Conservation (phyloP, 2,113 vertebrate genomes). For the Oreochromis aureus region DNA sequence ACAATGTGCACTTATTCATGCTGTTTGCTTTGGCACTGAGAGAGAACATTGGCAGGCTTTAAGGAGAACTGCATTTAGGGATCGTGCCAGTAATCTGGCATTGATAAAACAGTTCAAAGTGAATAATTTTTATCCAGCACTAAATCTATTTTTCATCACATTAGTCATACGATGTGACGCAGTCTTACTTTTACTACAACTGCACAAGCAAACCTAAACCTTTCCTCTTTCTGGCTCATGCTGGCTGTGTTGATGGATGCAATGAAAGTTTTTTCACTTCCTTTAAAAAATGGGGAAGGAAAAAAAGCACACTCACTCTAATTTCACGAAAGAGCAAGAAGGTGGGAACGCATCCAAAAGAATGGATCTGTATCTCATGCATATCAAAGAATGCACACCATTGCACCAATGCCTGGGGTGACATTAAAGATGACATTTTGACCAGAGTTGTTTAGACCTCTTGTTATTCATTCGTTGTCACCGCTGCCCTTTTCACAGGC, state of each 20-base stretch:
- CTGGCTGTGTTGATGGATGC: background rate
- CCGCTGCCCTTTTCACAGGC: constrained; percentile 41
- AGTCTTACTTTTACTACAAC: background rate
- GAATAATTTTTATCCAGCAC: background rate
- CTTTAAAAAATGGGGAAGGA: background rate
- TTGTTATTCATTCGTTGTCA: constrained; percentile 17
- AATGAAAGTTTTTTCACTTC: background rate
- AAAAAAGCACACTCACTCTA: background rate
- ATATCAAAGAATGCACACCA: background rate
- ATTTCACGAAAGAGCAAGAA: background rate
- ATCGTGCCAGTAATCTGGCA: constrained; percentile 11
- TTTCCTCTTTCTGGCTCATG: background rate
- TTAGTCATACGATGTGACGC: background rate
- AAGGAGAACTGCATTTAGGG: background rate
- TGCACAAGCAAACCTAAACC: background rate
- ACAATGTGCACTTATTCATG: background rate
- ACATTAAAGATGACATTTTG: constrained; percentile 57
- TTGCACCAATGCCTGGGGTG: background rate
- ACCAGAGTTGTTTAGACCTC: constrained; percentile 16
- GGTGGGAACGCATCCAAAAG: background rate
- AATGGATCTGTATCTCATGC: background rate
- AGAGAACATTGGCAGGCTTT: background rate
- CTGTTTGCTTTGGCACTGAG: constrained; percentile 11
- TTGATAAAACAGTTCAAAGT: constrained; percentile 23
- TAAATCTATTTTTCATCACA: background rate